Base-by-base conservation (phyloP, 2,797 vertebrate species). In the Sebastes aleutianus region DNA sequence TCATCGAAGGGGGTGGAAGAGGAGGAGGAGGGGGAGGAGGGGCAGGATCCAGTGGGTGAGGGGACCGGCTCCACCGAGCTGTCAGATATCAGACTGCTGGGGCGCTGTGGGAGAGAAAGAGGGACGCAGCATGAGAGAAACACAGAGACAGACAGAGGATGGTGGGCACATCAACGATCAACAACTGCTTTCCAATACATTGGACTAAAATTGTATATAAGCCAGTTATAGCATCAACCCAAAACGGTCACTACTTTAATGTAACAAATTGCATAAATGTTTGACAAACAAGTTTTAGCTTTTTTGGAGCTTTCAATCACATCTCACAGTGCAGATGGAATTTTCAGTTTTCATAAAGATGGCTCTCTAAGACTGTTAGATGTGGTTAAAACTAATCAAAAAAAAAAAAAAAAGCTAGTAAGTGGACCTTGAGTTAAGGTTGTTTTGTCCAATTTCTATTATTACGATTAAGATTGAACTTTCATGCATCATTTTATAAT, bases 41-140 rank as follows among this genome's bases (percentile, higher is more conserved):
- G 86, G 80, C 92, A 94, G 29, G 95, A 95, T 69, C 89, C 92
- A 53, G 93, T 89, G 63, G 95, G 95, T 3, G 95, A 95, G 74
- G 95, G 95, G 26, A 96, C 94, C 0, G 94, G 95, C 92, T 96
- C 96, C 84, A 96, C 95, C 0, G 96, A 96, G 82, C 95, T 96
- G 92, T 95, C 96, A 7, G 95, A 96, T 83, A 95, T 88, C 70
- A 96, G 92, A 81, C 96, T 96, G 90, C 93, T 96, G 66, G 95
- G 95, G 47, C 95, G 93, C 94, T 96, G 88, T n/a, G 76, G 53
- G 58, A 57, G 61, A 78, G n/a, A 73, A 53, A 53, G 50, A 76
- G 53, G 29, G 57, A 68, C 22, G 54, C 24, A 47, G 56, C 18
- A 36, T 34, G 26, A 79, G 56, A 80, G 20, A 61, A 14, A 76